Conservation (phyloP, 1,140 invertebrate species). For the Bombus soroeensis region DNA sequence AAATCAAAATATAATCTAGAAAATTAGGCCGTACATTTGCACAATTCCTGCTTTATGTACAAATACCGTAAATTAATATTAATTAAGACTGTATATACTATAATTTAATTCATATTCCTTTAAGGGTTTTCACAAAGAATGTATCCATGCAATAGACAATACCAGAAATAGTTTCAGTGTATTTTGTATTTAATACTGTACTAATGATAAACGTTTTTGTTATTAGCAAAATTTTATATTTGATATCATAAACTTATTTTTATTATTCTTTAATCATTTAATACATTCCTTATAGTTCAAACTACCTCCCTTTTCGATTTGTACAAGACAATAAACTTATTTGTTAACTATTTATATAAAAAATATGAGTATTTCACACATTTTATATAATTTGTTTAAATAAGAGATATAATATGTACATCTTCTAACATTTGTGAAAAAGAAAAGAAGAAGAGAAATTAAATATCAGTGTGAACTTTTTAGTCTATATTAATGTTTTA, state of each 20-base stretch:
- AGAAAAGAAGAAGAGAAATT: neutral
- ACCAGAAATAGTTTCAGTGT: neutral
- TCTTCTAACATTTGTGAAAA: neutral
- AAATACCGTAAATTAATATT: conserved; percentile 55
- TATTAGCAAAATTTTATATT: conserved; percentile 12
- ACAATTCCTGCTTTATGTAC: conserved; percentile 56
- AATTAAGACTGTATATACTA: conserved; percentile 32
- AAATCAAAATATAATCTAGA: conserved; percentile 31
- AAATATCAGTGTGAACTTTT: neutral
- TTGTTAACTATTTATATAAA: conserved; percentile 48
- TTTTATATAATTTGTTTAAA: conserved; percentile 48
- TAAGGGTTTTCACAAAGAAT: conserved; percentile 54
- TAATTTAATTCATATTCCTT: conserved; percentile 54
- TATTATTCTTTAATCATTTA: conserved; percentile 19
- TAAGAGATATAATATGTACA: conserved; percentile 39
- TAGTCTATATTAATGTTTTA: neutral
- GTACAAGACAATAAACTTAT: conserved; percentile 58
- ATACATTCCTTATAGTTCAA: conserved; percentile 17
- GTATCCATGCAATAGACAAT: conserved; percentile 45
- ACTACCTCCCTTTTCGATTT: conserved; percentile 19
- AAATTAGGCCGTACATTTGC: conserved; percentile 52
- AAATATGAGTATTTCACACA: conserved; percentile 41
- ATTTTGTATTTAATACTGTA: conserved; percentile 27
- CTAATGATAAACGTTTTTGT: neutral
- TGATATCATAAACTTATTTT: neutral